A percentile compares a stretch with the other conserved stretches of the same genome.
These are phyloP conservation scores for Zenarchopterus dispar DNA, from an alignment of 2,797 vertebrate species.

Conservation along the genomic window DNA sequence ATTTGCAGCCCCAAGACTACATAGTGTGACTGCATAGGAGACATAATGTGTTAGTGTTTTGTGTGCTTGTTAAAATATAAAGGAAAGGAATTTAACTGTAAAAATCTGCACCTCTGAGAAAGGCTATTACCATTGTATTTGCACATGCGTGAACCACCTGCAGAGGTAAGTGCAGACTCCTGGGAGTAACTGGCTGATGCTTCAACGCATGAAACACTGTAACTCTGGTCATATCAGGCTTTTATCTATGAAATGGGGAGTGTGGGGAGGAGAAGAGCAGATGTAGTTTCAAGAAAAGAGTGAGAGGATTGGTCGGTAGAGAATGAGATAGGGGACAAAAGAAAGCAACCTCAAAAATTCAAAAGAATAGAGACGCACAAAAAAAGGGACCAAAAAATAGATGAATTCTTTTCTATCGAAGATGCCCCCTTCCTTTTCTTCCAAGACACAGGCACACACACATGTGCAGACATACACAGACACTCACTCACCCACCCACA, in stretches of 20 bases:
- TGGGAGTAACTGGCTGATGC: conserved; percentile 17
- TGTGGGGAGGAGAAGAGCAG: not conserved
- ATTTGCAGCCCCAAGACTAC: no score
- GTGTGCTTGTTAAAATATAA: no score
- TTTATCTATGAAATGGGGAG: conserved; percentile 40
- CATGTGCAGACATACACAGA: conserved; percentile 26
- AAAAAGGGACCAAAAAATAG: conserved; percentile 19
- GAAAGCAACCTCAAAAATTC: conserved; percentile 30
- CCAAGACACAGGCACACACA: conserved; percentile 28
- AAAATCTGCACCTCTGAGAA: not conserved
- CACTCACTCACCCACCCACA: conserved; percentile 26
- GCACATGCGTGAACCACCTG: not conserved
- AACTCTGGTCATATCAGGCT: conserved; percentile 48
- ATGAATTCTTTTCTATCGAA: conserved; percentile 7
- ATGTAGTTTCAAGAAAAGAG: not conserved
- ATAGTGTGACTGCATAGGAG: no score
- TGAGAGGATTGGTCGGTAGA: not conserved
- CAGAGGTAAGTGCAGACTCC: conserved; percentile 27
- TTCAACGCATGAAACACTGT: conserved; percentile 30
- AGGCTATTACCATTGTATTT: not conserved
- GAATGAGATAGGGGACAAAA: conserved; percentile 1
- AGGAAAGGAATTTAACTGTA: no score
- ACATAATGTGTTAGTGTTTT: no score
- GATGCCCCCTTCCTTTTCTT: not conserved
- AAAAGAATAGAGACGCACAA: conserved; percentile 1